Base-by-base conservation (phyloP, 2,888 invertebrate species). In the Ochropleura leucogaster region DNA sequence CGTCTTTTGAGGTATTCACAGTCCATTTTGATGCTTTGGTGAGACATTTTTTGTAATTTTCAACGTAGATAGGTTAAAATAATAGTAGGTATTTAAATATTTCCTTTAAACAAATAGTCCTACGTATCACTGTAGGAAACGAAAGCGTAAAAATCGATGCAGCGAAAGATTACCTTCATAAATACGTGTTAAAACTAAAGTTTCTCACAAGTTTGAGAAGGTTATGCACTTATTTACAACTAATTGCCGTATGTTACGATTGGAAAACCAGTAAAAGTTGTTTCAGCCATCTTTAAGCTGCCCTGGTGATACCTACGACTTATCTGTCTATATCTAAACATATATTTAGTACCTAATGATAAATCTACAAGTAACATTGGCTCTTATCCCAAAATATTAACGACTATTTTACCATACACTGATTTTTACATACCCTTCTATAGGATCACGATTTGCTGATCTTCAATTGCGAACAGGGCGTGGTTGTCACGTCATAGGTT, bases 401-500 rank as follows among this genome's bases (percentile, higher is more conserved):
- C 82, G 86, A 40, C 82, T 64, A 87, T 80, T 87, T 87, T 86
- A 81, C 79, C 55, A 75, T 72, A 80, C 65, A 65, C 77, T 47
- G 72, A 70, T 77, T 74, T 83, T 76, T 68, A 76, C 76, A 86
- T 82, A 60, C 73, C 70, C 66, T 80, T 71, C 40, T 63, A 75
- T 74, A 76, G 65, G 67, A 57, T 10, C n/a, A 80, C 66, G 65
- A 68, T 64, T 80, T 60, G 51, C 72, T 72, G 67, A 77, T 80
- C 78, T 77, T 68, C 79, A 60, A 80, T 83, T 76, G 82, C 60
- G 63, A 76, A 82, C 84, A 83, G 85, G 89, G 89, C 89, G 89
- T 87, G 88, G 89, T 89, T 85, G 74, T 63, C 63, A 55, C 81
- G 76, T 81, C 77, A 87, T 87, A 87, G 82, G 82, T 76, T 63